These are phyloP conservation scores for Periplaneta americana DNA, from an alignment of 1,140 invertebrate genomes.

Conservation along the genomic window DNA sequence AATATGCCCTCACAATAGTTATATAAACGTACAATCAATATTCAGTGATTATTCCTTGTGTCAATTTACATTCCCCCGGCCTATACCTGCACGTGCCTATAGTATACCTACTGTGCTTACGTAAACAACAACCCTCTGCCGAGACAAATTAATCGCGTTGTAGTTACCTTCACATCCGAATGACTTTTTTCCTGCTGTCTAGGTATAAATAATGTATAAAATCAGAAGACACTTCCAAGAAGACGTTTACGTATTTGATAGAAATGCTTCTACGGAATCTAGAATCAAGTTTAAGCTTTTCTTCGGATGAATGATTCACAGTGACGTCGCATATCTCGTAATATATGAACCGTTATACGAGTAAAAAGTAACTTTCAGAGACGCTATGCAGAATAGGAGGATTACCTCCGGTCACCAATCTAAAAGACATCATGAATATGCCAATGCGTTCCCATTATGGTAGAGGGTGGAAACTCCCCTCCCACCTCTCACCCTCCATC, in stretches of 20 bases:
- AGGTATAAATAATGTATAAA: no score
- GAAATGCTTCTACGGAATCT: background rate
- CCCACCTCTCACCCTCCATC: background rate
- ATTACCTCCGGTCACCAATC: no score
- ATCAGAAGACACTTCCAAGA: background rate
- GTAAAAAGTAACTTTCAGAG: background rate
- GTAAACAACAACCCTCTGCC: no score
- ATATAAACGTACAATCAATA: no score
- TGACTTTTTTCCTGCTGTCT: no score
- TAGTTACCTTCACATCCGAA: no score
- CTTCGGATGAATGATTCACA: background rate
- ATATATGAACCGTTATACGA: background rate
- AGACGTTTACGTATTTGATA: background rate
- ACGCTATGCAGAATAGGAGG: background rate
- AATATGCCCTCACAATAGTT: no score
- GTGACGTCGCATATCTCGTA: background rate
- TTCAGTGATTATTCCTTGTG: no score
- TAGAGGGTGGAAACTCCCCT: background rate
- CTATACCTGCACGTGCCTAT: no score
- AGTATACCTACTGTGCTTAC: no score
- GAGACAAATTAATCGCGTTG: no score
- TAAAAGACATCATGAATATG: background rate
- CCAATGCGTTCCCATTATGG: background rate
- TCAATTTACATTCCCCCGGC: no score
- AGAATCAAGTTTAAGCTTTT: background rate